Conservation (phyloP, 2,888 invertebrate species). For the Xestia sexstrigata region DNA sequence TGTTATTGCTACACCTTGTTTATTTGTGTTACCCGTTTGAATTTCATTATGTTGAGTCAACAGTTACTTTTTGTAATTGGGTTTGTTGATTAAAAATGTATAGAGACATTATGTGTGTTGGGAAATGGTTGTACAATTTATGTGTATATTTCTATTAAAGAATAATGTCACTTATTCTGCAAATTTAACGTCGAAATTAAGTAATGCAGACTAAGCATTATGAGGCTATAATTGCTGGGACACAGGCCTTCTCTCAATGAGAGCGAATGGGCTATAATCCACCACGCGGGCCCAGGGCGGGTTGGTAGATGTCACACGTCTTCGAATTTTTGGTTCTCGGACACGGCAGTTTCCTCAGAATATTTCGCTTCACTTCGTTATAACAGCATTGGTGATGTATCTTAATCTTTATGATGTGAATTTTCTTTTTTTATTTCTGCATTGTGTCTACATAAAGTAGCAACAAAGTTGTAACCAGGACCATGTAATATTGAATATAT, state of each 20-base stretch:
- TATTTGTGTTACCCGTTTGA: background rate
- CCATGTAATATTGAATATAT: no score
- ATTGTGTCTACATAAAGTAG: no score
- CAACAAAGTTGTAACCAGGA: no score
- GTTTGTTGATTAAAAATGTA: constrained; percentile 1
- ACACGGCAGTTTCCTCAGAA: background rate
- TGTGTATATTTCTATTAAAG: background rate
- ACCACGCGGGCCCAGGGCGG: background rate
- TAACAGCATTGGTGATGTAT: background rate
- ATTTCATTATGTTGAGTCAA: constrained; percentile 19
- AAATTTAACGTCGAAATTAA: background rate
- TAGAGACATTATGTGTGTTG: background rate
- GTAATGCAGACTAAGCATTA: background rate
- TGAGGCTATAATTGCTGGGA: background rate
- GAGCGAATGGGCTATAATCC: background rate
- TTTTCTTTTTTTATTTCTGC: no score
- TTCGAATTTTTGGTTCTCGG: background rate
- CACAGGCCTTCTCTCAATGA: background rate
- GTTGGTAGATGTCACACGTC: background rate
- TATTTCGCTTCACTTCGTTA: background rate
- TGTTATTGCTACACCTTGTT: constrained; percentile 13
- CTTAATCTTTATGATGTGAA: no score
- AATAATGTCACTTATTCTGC: background rate
- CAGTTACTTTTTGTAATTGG: constrained; percentile 26
- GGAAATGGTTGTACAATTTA: background rate